Evolutionary conservation across 2,113 vertebrate genomes (phyloP).

Genomic region (Candoia aspera): DNA sequence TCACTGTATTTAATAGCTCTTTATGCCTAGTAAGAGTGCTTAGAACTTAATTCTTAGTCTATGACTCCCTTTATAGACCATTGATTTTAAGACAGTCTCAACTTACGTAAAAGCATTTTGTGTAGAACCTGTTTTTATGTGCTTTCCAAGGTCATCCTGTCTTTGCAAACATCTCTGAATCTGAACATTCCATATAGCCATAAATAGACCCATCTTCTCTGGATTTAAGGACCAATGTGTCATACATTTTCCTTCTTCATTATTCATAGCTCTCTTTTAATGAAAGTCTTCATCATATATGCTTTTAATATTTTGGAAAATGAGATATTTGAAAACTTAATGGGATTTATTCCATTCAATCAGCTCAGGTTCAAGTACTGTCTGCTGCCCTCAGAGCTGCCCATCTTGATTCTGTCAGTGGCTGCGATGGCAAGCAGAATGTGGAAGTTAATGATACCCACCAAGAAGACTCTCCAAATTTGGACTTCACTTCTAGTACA

Average conservation of each 20-base stretch:
- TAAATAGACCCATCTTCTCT: neutral
- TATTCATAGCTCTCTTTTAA: neutral
- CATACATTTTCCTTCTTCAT: neutral
- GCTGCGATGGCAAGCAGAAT: constrained; percentile 36
- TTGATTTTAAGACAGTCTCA: neutral
- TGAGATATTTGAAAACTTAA: constrained; percentile 8
- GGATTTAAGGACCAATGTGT: neutral
- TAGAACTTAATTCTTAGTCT: neutral
- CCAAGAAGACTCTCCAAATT: constrained; percentile 22
- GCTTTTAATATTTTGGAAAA: constrained; percentile 1
- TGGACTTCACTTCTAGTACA: constrained; percentile 20
- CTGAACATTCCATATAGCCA: neutral
- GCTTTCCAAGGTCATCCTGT: neutral
- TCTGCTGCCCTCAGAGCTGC: constrained; percentile 84
- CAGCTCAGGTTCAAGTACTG: constrained; percentile 87
- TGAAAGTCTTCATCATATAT: neutral
- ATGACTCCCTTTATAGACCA: neutral
- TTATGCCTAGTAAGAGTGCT: neutral
- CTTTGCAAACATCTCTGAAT: neutral
- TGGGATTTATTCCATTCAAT: constrained; percentile 19
- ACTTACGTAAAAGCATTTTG: neutral
- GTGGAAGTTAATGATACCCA: constrained; percentile 25
- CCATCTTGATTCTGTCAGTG: constrained; percentile 75
- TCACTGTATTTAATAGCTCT: neutral
- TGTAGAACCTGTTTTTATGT: neutral